Evolutionary conservation across 2,797 vertebrate genomes (phyloP).

Genomic region (Merluccius polli): DNA sequence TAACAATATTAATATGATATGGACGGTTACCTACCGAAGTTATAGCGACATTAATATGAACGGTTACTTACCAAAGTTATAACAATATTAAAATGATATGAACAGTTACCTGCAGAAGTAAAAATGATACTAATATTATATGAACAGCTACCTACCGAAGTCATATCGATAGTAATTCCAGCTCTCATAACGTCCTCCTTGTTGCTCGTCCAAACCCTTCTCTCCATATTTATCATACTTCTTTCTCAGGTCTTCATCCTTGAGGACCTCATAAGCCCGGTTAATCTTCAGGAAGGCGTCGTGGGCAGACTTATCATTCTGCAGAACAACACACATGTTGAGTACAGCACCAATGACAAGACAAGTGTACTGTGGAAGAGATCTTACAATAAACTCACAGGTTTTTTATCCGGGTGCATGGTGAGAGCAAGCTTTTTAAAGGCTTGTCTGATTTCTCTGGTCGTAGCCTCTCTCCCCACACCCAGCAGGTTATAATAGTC

Average conservation of each 20-base stretch:
- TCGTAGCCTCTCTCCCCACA: conserved; percentile 83
- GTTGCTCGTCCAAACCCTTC: conserved; percentile 86
- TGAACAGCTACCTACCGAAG: conserved; percentile 75
- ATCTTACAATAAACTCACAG: conserved; percentile 68
- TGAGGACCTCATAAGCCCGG: conserved; percentile 94
- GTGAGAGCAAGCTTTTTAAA: conserved; percentile 96
- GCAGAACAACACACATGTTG: background rate
- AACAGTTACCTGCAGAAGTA: background rate
- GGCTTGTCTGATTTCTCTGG: conserved; percentile 89
- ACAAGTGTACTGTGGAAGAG: background rate
- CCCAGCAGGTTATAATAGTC: conserved; percentile 90
- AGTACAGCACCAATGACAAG: background rate
- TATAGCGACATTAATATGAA: conserved; percentile 85
- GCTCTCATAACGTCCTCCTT: conserved; percentile 91
- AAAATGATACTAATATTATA: background rate
- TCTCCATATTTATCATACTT: conserved; percentile 98
- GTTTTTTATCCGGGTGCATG: conserved; percentile 97
- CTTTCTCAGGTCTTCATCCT: conserved; percentile 93
- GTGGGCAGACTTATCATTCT: conserved; percentile 89
- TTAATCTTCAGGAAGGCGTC: conserved; percentile 95
- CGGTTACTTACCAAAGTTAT: background rate
- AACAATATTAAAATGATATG: background rate
- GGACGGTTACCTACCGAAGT: conserved; percentile 79
- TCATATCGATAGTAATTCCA: conserved; percentile 96
- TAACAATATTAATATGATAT: background rate